phyloP scores from a whole-genome alignment of 2,888 invertebrate species.

The Trimorus sp. region DNA sequence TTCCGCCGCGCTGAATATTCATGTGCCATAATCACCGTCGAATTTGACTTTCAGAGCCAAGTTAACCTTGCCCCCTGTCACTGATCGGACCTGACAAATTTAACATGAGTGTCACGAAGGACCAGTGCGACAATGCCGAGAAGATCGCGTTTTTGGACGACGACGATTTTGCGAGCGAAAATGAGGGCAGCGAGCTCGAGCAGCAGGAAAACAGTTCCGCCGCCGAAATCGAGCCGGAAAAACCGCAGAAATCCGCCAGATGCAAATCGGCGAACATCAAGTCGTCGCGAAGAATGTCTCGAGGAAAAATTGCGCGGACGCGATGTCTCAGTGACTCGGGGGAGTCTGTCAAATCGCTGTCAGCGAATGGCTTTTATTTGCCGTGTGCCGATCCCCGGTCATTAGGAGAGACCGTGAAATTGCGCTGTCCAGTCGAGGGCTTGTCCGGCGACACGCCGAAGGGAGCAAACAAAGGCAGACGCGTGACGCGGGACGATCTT shows the following conservation, averaged over 20 bases:
- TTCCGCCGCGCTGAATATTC: constrained; percentile 28
- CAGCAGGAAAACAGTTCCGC: constrained; percentile 3
- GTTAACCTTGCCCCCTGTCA: constrained; percentile 26
- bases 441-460: constrained; percentile 20
- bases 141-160: neutral
- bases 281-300: neutral
- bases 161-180: neutral
- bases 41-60: constrained; percentile 19
- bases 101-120: constrained; percentile 3
- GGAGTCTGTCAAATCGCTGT: constrained; percentile 16
- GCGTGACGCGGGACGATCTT: neutral
- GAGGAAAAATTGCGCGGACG: neutral
- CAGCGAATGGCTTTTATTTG: neutral
- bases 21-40: constrained; percentile 12
- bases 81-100: neutral
- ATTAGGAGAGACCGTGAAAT: constrained; percentile 10
- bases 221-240: constrained; percentile 1
- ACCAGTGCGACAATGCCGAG: neutral
- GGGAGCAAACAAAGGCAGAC: constrained; percentile 10
- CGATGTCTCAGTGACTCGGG: neutral
- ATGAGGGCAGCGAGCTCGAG: neutral
- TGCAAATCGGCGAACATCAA: neutral
- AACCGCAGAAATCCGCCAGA: neutral
- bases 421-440: constrained; percentile 6
- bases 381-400: neutral